A percentile compares a stretch with the other conserved stretches of the same genome.
These are phyloP conservation scores for Nowickia ferox DNA, from an alignment of 2,888 invertebrate genomes.

Conservation along the genomic window DNA sequence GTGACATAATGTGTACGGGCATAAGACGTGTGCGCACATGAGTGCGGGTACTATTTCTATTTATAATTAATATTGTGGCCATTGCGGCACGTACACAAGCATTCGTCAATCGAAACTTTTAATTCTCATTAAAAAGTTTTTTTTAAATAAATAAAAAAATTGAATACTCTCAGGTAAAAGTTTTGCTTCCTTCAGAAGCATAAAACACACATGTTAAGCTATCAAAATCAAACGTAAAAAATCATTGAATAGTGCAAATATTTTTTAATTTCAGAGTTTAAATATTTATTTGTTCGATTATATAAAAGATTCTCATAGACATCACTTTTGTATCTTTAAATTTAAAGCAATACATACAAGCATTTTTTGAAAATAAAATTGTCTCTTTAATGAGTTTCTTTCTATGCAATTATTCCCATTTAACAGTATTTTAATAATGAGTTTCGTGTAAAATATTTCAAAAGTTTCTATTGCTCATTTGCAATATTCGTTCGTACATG, in stretches of 20 bases:
- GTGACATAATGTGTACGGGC: no score
- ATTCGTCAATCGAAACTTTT: conserved; percentile 8
- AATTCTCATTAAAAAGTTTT: conserved; percentile 10
- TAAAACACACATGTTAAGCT: not conserved
- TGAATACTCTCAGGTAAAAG: conserved; percentile 29
- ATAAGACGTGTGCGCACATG: not conserved
- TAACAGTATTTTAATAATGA: conserved; percentile 15
- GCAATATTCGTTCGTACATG: conserved; percentile 32
- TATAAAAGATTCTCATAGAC: no score
- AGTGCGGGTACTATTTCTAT: not conserved
- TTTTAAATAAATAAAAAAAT: conserved; percentile 24
- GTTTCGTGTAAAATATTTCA: conserved; percentile 21
- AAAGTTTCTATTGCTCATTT: conserved; percentile 36
- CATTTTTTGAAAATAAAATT: not conserved
- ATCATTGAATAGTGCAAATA: not conserved
- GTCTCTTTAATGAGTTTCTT: not conserved
- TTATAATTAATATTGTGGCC: conserved; percentile 18
- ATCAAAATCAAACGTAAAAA: not conserved
- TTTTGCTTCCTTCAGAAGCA: not conserved
- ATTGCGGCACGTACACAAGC: conserved; percentile 41
- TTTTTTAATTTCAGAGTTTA: not conserved
- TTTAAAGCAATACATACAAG: not conserved
- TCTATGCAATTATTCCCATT: not conserved
- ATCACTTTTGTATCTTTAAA: no score
- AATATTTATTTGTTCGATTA: not conserved